Base-by-base conservation (phyloP, 30 jellyfish, hydroid and myxozoan species). In the Chironex yamaguchii region DNA sequence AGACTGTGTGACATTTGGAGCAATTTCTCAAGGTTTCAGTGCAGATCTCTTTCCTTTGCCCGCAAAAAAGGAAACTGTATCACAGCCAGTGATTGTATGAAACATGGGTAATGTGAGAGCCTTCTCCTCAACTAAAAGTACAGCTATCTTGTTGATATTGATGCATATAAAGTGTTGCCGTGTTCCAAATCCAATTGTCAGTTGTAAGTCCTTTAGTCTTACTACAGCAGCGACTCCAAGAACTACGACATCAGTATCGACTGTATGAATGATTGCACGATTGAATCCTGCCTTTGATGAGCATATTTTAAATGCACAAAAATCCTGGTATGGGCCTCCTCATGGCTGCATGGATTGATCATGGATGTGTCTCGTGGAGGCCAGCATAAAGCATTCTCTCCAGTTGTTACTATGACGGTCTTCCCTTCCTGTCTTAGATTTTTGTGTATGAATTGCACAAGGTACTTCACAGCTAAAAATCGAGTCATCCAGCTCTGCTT, bases 161-260 rank as follows among this genome's bases (percentile, higher is more conserved):
- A 66, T 66, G 65, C 31, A 66, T 66, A n/a, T 22, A n/a, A n/a
- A 52, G 69, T 52, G 22, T 52, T 52, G 69, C 25, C 25, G 69
- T 31, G 69, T 20, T 52, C 69, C 69, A 52, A 52, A 52, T 52
- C 30, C 69, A 20, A 52, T 52, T 31, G 22, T 52, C 30, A 52
- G 22, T 52, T 52, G 30, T 31, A 52, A 52, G n/a, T n/a, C n/a
- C n/a, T n/a, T n/a, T n/a, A n/a, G n/a, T n/a, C n/a, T n/a, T n/a
- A 52, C 6, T 67, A 67, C 81, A 67, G 81, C 81, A 52, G 82
- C 34, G 12, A 76, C 79, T 14, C 52, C 77, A 34, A 72, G 35
- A 49, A 72, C 86, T n/a, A 76, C 79, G 50, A 76, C 88, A 76
- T 76, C 88, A 9, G 88, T 76, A 53, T 76, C 88, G 78, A 76